Percentiles rank a stretch among this genome's conserved stretches.
phyloP scores from a whole-genome alignment of 2,113 vertebrate genomes.

The Diadophis punctatus region DNA sequence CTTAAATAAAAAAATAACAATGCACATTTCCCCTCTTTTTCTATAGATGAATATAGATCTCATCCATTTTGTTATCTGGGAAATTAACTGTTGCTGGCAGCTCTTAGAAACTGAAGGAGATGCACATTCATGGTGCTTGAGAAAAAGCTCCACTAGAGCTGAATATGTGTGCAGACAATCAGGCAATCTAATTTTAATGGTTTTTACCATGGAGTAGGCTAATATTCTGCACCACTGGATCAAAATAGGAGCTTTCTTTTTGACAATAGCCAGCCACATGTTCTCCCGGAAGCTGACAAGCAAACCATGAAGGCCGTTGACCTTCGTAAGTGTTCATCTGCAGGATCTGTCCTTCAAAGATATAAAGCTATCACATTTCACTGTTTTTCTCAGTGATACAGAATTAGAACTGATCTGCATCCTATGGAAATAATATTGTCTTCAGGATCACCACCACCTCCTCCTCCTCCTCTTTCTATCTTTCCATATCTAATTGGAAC shows the following conservation, averaged over 20 bases:
- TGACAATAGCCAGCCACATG: neutral
- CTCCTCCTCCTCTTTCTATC: neutral
- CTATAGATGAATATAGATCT: neutral
- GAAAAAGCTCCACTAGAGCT: neutral
- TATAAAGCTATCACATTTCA: neutral
- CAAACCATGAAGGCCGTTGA: neutral
- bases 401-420: neutral
- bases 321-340: neutral
- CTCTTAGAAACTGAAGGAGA: neutral
- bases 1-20: neutral
- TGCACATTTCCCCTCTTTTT: neutral
- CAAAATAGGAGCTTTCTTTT: neutral
- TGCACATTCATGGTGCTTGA: neutral
- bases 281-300: neutral
- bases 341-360: neutral
- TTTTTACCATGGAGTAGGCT: neutral
- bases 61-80: neutral
- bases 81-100: neutral
- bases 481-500: neutral
- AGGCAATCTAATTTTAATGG: neutral
- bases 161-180: neutral
- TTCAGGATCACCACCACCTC: neutral
- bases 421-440: neutral
- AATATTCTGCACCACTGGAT: neutral
- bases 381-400: neutral